Base-by-base conservation (phyloP, 2,113 vertebrate species). In the Kryptolebias marmoratus region DNA sequence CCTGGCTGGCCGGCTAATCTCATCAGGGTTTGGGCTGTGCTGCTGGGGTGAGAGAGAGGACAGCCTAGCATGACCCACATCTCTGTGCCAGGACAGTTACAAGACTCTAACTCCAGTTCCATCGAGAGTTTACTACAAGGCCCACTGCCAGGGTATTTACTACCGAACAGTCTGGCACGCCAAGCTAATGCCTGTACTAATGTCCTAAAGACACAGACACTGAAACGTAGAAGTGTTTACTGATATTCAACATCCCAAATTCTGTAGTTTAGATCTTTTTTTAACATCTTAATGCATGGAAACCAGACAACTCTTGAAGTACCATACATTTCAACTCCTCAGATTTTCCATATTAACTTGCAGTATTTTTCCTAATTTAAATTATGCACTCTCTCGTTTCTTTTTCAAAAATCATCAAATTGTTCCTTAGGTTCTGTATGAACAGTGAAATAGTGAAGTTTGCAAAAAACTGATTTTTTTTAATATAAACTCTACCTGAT, bases 11-110 rank as follows among this genome's bases (percentile, higher is more conserved):
- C 64, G 56, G 84, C 87, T 92, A 92, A 93, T 93, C 92, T 90
- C 90, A 90, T 92, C 89, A 90, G 88, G 78, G 84, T 88, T 87
- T 89, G 86, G 86, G 85, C 86, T 89, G 62, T 67, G 80, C 79
- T 75, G 81, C 75, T 22, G 87, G 88, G 92, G 90, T 91, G 84
- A 88, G 85, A 56, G 73, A 89, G 86, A 93, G 90, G 90, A 90
- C 92, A 93, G 81, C 80, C 85, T 81, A 71, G 77, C 73, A 69
- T 88, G 90, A 91, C 88, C 91, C 88, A 91, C 75, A 90, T 91
- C 89, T 80, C 49, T 16, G 64, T 89, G 91, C 90, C 91, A 90
- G 88, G 71, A 84, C 11, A 66, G 84, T 84, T 81, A 75, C 83
- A 87, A 62, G 68, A 70, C 73, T 73, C 70, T 28, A 49, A 64